phyloP scores from a whole-genome alignment of 2,888 invertebrate species.

The Drosophila pullipes region DNA sequence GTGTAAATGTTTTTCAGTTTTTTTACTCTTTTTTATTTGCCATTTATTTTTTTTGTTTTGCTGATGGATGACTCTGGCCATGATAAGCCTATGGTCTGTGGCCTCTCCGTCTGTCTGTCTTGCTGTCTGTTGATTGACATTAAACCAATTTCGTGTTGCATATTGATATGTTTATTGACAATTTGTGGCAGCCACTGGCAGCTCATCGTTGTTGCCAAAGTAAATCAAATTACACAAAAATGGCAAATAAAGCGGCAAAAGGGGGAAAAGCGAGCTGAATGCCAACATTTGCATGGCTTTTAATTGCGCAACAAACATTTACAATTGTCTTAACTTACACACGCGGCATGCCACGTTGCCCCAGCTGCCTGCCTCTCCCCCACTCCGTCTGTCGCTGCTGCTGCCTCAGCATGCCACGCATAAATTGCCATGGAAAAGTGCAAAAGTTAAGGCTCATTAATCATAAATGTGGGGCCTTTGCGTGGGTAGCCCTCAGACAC shows the following conservation, averaged over 20 bases:
- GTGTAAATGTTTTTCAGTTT: constrained; percentile 49
- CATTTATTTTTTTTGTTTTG: constrained; percentile 2
- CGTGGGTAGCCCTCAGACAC: constrained; percentile 47
- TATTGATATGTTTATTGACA: constrained; percentile 77
- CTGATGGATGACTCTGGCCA: constrained; percentile 56
- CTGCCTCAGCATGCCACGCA: constrained; percentile 43
- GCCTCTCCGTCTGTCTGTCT: constrained; percentile 11
- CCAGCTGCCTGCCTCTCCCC: constrained; percentile 15
- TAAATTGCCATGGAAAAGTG: constrained; percentile 74
- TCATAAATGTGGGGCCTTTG: constrained; percentile 70
- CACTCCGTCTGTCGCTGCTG: background rate
- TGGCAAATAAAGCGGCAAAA: constrained; percentile 32
- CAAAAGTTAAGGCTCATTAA: constrained; percentile 81
- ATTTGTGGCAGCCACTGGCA: constrained; percentile 51
- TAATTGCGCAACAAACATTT: constrained; percentile 80
- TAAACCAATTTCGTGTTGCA: constrained; percentile 70
- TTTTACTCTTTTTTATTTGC: constrained; percentile 4
- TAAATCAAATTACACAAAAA: constrained; percentile 72
- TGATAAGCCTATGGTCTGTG: constrained; percentile 47
- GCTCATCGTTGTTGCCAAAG: constrained; percentile 38
- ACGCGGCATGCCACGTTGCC: constrained; percentile 5
- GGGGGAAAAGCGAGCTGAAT: constrained; percentile 36
- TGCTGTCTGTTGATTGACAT: constrained; percentile 67
- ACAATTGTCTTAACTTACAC: constrained; percentile 76
- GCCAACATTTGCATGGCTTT: constrained; percentile 67